These are phyloP conservation scores for Drosophila kanapiae DNA, from an alignment of 1,140 invertebrate species.

Conservation along the genomic window DNA sequence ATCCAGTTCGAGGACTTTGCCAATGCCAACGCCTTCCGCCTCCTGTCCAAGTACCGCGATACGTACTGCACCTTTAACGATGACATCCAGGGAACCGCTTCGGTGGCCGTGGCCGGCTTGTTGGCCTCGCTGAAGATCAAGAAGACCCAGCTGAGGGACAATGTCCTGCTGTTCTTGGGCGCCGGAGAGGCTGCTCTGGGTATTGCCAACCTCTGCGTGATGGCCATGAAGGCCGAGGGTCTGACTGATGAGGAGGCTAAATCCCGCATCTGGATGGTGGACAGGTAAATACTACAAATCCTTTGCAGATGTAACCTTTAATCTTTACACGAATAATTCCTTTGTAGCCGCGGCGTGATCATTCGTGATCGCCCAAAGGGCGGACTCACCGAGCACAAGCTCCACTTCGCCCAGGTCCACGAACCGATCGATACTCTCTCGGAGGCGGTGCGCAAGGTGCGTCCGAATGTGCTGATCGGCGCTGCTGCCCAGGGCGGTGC, in stretches of 20 bases:
- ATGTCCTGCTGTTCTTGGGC: constrained; percentile 96
- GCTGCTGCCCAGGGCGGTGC: constrained; percentile 95
- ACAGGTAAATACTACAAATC: constrained; percentile 85
- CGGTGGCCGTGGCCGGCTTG: constrained; percentile 96
- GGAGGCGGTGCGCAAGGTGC: constrained; percentile 92
- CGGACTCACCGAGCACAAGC: constrained; percentile 89
- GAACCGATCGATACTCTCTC: constrained; percentile 90
- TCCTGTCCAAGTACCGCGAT: constrained; percentile 94
- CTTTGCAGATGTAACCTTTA: background rate
- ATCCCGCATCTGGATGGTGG: constrained; percentile 72
- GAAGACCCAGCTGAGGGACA: constrained; percentile 91
- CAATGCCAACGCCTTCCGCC: constrained; percentile 96
- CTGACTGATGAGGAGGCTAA: constrained; percentile 84
- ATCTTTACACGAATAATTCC: constrained; percentile 82
- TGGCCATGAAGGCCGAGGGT: constrained; percentile 96
- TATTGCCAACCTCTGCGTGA: constrained; percentile 93
- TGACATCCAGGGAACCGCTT: constrained; percentile 97
- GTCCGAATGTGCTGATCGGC: constrained; percentile 95
- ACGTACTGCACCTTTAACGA: constrained; percentile 98
- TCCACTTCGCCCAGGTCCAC: constrained; percentile 92
- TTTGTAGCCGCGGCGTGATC: constrained; percentile 91
- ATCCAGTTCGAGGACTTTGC: constrained; percentile 99
- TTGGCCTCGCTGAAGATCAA: constrained; percentile 94
- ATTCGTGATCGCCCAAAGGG: constrained; percentile 92
- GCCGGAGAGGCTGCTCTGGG: constrained; percentile 97